phyloP scores from a whole-genome alignment of 2,113 vertebrate species.

The Podarcis raffonei region DNA sequence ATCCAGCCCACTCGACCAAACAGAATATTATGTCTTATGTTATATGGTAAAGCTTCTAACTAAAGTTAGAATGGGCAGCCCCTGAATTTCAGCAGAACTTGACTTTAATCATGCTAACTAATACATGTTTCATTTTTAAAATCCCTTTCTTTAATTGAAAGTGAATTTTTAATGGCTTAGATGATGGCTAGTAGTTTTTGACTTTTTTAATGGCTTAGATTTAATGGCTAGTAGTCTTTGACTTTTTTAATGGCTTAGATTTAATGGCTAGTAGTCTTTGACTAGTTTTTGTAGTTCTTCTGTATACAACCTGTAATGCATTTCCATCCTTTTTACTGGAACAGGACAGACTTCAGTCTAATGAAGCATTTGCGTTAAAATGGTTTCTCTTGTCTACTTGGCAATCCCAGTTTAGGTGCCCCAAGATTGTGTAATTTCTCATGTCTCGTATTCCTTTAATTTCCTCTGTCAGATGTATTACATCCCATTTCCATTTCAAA shows the following conservation, averaged over 20 bases:
- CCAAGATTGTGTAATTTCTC: background rate
- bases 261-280: background rate
- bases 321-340: no score
- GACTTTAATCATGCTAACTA: background rate
- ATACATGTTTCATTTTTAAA: background rate
- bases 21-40: background rate
- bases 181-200: no score
- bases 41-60: background rate
- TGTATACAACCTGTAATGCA: background rate
- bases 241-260: background rate
- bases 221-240: no score
- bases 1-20: background rate
- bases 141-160: background rate
- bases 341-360: background rate
- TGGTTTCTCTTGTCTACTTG: background rate
- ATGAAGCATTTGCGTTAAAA: background rate
- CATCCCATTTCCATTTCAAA: background rate
- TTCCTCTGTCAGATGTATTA: background rate
- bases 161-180: background rate
- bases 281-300: background rate
- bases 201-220: background rate
- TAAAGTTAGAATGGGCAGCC: background rate
- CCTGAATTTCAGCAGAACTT: background rate
- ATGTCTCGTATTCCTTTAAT: background rate
- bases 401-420: background rate